phyloP scores from a whole-genome alignment of 2,888 invertebrate genomes.

The Acanthosepion esculentum region DNA sequence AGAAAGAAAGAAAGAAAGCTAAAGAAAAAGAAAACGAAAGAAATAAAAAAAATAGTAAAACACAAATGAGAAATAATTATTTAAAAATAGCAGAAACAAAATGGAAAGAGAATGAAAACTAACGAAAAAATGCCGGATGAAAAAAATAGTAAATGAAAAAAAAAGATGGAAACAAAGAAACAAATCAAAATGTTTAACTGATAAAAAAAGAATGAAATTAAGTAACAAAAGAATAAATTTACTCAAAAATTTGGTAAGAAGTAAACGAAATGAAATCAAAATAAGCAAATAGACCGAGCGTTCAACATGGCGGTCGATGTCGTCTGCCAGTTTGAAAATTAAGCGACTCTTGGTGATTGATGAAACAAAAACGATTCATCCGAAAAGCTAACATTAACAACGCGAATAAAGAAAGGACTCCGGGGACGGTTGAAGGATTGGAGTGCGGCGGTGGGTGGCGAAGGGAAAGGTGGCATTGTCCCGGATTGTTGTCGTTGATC shows the following conservation, averaged over 20 bases:
- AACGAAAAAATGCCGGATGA: background rate
- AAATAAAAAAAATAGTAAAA: too few relatives aligned
- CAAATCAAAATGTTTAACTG: too few relatives aligned
- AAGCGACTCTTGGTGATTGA: constrained; percentile 13
- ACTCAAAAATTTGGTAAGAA: too few relatives aligned
- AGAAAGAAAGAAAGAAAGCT: background rate
- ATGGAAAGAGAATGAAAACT: background rate
- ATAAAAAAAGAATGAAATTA: too few relatives aligned
- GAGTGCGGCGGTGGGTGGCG: background rate
- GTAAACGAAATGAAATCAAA: too few relatives aligned
- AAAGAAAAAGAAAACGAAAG: background rate
- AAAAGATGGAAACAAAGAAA: background rate
- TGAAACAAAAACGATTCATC: background rate
- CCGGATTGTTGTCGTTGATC: background rate
- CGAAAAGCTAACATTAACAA: background rate
- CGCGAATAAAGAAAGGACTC: background rate
- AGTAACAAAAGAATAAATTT: too few relatives aligned
- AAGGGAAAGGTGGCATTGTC: background rate
- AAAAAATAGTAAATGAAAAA: background rate
- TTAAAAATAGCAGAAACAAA: too few relatives aligned
- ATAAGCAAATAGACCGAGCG: background rate
- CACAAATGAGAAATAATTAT: too few relatives aligned
- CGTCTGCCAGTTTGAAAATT: background rate
- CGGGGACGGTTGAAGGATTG: background rate
- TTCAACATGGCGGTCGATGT: background rate